Evolutionary conservation across 2,113 vertebrate genomes (phyloP).

Genomic region (Grus americana): DNA sequence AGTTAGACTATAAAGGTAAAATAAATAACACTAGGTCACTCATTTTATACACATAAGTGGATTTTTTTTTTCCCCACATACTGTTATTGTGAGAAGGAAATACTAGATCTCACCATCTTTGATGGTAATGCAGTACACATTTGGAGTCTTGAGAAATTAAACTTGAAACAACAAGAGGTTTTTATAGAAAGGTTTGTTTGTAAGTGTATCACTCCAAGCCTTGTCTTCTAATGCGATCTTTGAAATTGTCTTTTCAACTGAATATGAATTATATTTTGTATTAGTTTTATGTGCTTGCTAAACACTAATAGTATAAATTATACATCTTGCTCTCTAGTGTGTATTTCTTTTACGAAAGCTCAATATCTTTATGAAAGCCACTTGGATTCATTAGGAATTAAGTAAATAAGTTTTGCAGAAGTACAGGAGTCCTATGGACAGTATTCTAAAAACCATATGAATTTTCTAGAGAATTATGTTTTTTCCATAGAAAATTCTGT

Average conservation of each 20-base stretch:
- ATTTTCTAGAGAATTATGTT: not conserved
- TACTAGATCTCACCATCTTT: not conserved
- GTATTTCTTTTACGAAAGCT: not conserved
- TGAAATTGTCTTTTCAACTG: not conserved
- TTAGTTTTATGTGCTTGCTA: not conserved
- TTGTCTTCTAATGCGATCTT: not conserved
- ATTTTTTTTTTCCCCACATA: not conserved
- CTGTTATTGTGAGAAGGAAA: not conserved
- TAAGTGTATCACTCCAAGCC: not conserved
- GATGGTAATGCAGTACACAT: not conserved
- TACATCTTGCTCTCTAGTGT: not conserved
- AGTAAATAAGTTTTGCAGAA: not conserved
- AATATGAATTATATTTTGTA: not conserved
- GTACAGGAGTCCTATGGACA: not conserved
- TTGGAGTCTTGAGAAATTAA: not conserved
- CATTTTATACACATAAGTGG: not conserved
- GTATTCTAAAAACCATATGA: not conserved
- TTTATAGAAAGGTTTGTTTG: not conserved
- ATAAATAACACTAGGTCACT: not conserved
- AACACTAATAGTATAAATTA: not conserved
- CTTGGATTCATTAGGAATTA: not conserved
- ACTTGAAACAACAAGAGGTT: not conserved
- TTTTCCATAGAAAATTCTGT: not conserved
- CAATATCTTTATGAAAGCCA: not conserved
- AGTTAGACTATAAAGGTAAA: not conserved